Conservation (phyloP, 2,113 vertebrate genomes). For the Oreochromis spilurus region DNA sequence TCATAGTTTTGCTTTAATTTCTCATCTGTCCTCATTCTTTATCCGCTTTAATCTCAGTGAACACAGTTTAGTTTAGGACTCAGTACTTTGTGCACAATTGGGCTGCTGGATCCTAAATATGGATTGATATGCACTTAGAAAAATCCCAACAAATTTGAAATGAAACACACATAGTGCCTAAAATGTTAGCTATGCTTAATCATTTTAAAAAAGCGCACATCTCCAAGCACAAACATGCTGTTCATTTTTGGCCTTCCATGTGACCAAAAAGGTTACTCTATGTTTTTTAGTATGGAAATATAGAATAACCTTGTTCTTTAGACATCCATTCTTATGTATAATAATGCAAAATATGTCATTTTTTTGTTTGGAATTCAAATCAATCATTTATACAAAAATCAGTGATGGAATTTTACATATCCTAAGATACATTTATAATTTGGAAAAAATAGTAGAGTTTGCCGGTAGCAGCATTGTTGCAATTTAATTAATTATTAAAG, state of each 20-base stretch:
- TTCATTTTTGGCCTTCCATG: background rate
- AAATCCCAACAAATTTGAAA: background rate
- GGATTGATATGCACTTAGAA: background rate
- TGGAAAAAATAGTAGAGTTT: background rate
- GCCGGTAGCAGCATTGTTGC: background rate
- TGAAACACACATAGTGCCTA: background rate
- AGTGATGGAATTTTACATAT: background rate
- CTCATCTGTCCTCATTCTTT: background rate
- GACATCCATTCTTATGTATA: background rate
- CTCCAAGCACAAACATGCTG: background rate
- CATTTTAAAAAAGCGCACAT: background rate
- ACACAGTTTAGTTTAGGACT: background rate
- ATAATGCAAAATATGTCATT: background rate
- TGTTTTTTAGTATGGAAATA: background rate
- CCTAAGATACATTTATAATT: background rate
- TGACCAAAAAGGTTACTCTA: background rate
- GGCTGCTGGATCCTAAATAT: background rate
- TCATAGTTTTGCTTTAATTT: background rate
- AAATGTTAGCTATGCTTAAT: background rate
- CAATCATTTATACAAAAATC: background rate
- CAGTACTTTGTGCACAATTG: background rate
- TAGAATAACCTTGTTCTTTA: background rate
- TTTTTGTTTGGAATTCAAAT: background rate
- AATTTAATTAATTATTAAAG: background rate
- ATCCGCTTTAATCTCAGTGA: background rate